Evolutionary conservation across 2,113 vertebrate genomes (phyloP).

Genomic region (Arothron firmamentum): DNA sequence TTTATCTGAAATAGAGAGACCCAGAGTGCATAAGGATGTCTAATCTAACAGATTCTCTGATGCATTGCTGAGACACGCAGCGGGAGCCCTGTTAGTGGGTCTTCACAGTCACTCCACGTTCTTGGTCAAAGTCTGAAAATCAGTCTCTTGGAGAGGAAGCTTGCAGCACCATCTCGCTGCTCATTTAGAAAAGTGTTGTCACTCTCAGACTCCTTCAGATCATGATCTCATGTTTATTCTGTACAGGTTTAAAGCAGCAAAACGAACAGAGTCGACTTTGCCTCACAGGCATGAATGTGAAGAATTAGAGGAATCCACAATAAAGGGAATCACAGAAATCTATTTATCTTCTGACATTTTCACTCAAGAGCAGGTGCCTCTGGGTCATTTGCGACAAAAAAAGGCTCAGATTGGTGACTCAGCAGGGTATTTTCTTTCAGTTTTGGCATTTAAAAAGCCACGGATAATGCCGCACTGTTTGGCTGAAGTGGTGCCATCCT

Average conservation of each 20-base stretch:
- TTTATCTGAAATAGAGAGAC: too few relatives aligned
- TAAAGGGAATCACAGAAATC: conserved; percentile 42
- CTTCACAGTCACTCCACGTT: conserved; percentile 15
- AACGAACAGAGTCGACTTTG: too few relatives aligned
- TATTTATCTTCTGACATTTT: conserved; percentile 29
- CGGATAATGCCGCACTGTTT: neutral
- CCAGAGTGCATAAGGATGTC: too few relatives aligned
- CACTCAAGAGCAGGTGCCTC: conserved; percentile 37
- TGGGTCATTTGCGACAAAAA: conserved; percentile 46
- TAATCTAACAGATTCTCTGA: neutral
- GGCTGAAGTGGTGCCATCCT: conserved; percentile 5
- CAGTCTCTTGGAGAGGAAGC: conserved; percentile 17
- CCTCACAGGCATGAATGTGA: conserved; percentile 20
- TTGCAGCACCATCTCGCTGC: conserved; percentile 18
- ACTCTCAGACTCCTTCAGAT: conserved; percentile 1
- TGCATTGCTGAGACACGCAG: neutral
- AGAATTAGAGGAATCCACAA: conserved; percentile 19
- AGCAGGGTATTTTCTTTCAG: conserved; percentile 32
- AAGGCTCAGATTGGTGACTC: conserved; percentile 29
- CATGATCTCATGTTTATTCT: neutral
- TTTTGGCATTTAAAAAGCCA: conserved; percentile 4
- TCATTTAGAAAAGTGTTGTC: conserved; percentile 1
- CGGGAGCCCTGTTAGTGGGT: conserved; percentile 2
- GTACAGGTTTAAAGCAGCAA: neutral
- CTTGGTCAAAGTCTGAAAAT: conserved; percentile 16